Percentiles rank a stretch among this genome's conserved stretches.
Conservation (phyloP, 2,797 vertebrate genomes). For the Hypotaenidia okinawae region DNA sequence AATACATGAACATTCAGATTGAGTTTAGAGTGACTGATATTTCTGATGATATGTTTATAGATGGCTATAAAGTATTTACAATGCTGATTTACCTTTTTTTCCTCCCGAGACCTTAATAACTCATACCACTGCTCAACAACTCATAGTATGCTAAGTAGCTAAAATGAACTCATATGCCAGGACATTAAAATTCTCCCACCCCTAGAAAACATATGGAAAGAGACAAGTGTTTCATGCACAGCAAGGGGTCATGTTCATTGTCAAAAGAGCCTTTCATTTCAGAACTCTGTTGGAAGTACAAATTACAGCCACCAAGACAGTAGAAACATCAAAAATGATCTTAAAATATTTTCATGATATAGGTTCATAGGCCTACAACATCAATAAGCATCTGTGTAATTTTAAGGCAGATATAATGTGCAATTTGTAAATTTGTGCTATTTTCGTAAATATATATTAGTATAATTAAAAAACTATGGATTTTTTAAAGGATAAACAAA, state of each 20-base stretch:
- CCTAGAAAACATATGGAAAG: background rate
- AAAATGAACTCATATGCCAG: background rate
- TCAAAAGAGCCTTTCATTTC: background rate
- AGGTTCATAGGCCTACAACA: background rate
- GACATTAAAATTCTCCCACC: background rate
- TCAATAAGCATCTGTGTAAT: background rate
- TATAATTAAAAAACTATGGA: background rate
- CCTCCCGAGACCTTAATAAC: background rate
- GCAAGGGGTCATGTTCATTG: background rate
- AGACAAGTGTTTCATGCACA: background rate
- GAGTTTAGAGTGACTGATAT: background rate
- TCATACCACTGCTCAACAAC: background rate
- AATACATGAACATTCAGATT: accelerated
- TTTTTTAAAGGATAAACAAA: background rate
- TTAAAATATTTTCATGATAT: background rate
- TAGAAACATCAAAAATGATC: background rate
- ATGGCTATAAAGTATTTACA: background rate
- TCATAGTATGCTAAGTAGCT: background rate
- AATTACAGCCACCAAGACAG: background rate
- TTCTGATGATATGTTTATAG: background rate
- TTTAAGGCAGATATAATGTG: background rate
- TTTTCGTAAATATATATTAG: background rate
- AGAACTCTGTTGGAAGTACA: background rate
- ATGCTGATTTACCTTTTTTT: background rate
- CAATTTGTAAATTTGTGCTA: background rate